A percentile compares a stretch with the other conserved stretches of the same genome.
These are phyloP conservation scores for Aurelia coerulea DNA, from an alignment of 30 jellyfish, hydroid and myxozoan genomes.

Conservation along the genomic window DNA sequence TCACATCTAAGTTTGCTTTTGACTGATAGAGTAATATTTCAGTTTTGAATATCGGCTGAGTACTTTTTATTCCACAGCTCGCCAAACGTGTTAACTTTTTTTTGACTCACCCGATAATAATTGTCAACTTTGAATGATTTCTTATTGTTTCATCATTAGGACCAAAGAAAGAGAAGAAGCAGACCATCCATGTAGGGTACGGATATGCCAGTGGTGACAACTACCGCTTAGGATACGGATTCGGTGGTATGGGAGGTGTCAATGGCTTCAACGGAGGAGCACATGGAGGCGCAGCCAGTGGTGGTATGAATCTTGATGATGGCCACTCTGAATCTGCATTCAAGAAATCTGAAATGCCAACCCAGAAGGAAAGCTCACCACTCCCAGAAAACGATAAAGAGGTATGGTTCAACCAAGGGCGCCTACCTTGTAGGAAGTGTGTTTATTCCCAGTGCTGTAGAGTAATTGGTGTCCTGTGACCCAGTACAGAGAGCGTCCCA, in stretches of 20 bases:
- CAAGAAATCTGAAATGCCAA: conserved; percentile 55
- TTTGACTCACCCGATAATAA: too few species aligned
- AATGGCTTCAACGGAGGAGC: conserved; percentile 82
- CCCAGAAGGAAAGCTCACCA: conserved; percentile 52
- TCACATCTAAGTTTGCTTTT: too few species aligned
- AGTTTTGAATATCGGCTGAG: too few species aligned
- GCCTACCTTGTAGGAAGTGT: too few species aligned
- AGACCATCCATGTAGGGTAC: conserved; percentile 98
- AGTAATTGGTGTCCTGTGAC: too few species aligned
- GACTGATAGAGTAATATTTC: too few species aligned
- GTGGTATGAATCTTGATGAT: conserved; percentile 34
- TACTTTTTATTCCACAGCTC: too few species aligned
- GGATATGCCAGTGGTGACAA: conserved; percentile 99
- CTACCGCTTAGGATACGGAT: conserved; percentile 96
- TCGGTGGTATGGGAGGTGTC: conserved; percentile 99
- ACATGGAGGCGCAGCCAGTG: conserved; percentile 37
- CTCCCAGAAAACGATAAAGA: conserved; percentile 37
- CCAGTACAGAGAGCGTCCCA: too few species aligned
- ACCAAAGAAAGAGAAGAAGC: conserved; percentile 82
- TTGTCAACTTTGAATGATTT: too few species aligned
- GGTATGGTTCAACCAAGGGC: conserved; percentile 26
- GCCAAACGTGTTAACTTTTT: too few species aligned
- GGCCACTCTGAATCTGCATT: conserved; percentile 35
- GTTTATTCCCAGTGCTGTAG: too few species aligned
- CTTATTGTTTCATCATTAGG: background rate